Evolutionary conservation across 2,888 invertebrate genomes (phyloP), one percentile per base, ranked within the genome.

Genomic region (Lepidocyrtoides sp.): DNA sequence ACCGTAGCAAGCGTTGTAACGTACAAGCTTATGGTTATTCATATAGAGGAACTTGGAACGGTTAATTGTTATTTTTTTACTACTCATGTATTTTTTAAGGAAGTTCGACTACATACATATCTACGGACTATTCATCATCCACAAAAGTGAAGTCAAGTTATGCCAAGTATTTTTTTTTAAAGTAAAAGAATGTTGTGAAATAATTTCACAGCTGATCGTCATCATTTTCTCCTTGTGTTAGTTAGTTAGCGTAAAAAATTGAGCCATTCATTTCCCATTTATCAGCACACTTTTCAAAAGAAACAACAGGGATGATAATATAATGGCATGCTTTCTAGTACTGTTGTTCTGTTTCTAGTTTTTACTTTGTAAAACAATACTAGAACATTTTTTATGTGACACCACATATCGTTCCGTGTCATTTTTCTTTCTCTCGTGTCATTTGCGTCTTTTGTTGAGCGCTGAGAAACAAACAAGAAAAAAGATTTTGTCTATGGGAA

Each of bases 171-270:
- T 29, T 79, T 36, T 82, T 23, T 14, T 48, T 17, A 5, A 14
- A 12, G 83, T 12, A 41, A 41, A 51, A 20, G 63, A 86, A 86
- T 77, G 77, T 77, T 81, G 88, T 88, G 88, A 88, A 88, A 81
- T 88, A 63, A 88, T 88, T 88, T 88, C 54, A 81, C 88, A 81
- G 81, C 88, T 81, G 79, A 88, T 81, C 44, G 41, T 63, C 75
- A 54, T 75, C 41, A 72, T 72, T 14, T 60, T 60, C 26, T 10
- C 23, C 2, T 1, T 10, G 4, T 12, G 41, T 77, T 26, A 10
- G 3, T 3, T 48, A 75, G 26, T 26, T 77, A 36, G 77, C 51
- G 77, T 77, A 77, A 77, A 77, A 72, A 32, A 81, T 57, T 54
- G 81, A 81, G 20, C 57, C 54, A 36, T 81, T 81, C 81, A 57